Conservation (phyloP, 2,888 invertebrate species). For the Lasioglossum vierecki region DNA sequence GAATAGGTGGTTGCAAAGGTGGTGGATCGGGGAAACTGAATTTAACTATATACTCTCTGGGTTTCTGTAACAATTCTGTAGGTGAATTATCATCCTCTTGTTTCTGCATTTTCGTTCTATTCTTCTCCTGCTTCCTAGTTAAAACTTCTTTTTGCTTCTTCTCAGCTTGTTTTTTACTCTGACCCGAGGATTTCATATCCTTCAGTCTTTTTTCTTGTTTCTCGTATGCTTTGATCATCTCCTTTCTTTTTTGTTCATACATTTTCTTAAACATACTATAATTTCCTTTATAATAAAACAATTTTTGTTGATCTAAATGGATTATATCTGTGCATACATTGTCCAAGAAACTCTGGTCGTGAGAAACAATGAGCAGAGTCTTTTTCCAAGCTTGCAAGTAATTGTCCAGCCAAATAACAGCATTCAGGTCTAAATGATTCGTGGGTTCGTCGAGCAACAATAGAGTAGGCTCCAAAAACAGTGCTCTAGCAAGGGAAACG, state of each 20-base stretch:
- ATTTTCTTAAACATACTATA: conserved; percentile 99
- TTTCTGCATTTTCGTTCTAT: conserved; percentile 91
- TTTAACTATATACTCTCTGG: conserved; percentile 98
- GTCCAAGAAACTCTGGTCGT: conserved; percentile 99
- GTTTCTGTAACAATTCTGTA: conserved; percentile 93
- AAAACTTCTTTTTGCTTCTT: conserved; percentile 96
- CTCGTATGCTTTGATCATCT: conserved; percentile 98
- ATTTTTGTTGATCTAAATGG: conserved; percentile 96
- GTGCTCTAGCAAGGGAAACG: conserved; percentile 97
- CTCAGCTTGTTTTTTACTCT: conserved; percentile 98
- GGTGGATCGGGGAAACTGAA: conserved; percentile 99
- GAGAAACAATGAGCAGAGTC: conserved; percentile 98
- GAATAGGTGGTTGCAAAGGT: conserved; percentile 97
- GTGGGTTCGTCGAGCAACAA: conserved; percentile 99
- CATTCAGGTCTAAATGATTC: conserved; percentile 99
- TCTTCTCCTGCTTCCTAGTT: conserved; percentile 97
- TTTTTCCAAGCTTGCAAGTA: conserved; percentile 99
- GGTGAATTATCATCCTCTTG: conserved; percentile 93
- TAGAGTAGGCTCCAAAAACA: conserved; percentile 98
- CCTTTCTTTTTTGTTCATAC: conserved; percentile 97
- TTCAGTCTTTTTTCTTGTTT: conserved; percentile 98
- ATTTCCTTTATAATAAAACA: conserved; percentile 98
- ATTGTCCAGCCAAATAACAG: conserved; percentile 99
- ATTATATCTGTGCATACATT: conserved; percentile 99
- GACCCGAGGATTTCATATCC: conserved; percentile 97